These are phyloP conservation scores for western clawed frog (Xenopus tropicalis) DNA, from an alignment of 2,113 vertebrate species.

Conservation along the genomic window DNA sequence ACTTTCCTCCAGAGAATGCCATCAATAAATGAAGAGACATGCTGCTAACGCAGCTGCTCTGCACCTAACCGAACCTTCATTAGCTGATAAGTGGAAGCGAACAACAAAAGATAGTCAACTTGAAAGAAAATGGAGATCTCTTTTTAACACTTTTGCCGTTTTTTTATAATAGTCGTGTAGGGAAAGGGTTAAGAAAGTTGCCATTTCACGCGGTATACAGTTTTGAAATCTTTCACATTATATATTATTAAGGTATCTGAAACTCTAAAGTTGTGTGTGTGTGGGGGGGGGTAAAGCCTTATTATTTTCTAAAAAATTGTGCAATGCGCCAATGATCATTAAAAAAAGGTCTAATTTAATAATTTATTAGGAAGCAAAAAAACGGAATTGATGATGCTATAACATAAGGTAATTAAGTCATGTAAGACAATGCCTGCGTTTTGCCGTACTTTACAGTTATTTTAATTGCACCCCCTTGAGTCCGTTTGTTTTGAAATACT, in stretches of 20 bases:
- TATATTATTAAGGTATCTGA: slow-evolving; percentile 2
- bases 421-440: not conserved
- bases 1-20: slow-evolving; percentile 57
- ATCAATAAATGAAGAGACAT: slow-evolving; percentile 70
- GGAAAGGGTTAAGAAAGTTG: not conserved
- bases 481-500: not conserved
- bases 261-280: too few relatives aligned
- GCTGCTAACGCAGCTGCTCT: slow-evolving; percentile 59
- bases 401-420: slow-evolving; percentile 7
- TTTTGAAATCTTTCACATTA: not conserved
- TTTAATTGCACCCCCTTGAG: not conserved
- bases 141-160: not conserved
- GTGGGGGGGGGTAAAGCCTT: not conserved
- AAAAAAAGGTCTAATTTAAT: not conserved
- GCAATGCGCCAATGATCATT: not conserved
- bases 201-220: not conserved
- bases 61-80: slow-evolving; percentile 53
- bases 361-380: not conserved
- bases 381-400: not conserved
- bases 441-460: not conserved
- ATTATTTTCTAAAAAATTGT: slow-evolving; percentile 3
- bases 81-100: slow-evolving; percentile 48
- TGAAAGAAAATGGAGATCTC: slow-evolving; percentile 38
- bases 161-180: not conserved
- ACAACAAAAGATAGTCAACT: not conserved